Percentiles rank a stretch among this genome's conserved stretches.
Conservation (phyloP, 2,113 vertebrate genomes). For the Ictalurus furcatus region DNA sequence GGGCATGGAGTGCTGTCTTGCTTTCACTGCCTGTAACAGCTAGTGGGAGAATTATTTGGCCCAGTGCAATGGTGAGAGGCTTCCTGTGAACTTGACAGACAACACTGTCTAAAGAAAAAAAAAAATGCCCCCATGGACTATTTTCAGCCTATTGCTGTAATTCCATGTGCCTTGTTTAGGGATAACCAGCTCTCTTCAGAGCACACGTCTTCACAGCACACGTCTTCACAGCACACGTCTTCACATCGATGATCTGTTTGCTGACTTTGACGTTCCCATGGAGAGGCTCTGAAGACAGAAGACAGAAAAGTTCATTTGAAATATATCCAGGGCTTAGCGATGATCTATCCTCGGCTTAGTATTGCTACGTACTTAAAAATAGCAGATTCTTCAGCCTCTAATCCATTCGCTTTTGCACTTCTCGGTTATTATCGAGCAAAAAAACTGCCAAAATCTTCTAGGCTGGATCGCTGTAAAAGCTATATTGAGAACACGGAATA, state of each 20-base stretch:
- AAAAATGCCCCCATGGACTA: conserved; percentile 21
- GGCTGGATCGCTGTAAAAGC: conserved; percentile 5
- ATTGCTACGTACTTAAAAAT: background rate
- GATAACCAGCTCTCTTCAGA: conserved; percentile 43
- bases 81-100: conserved; percentile 42
- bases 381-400: conserved; percentile 5
- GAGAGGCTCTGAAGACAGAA: conserved; percentile 9
- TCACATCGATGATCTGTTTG: conserved; percentile 25
- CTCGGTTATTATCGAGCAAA: conserved; percentile 20
- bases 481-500: background rate
- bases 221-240: conserved; percentile 28
- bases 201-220: conserved; percentile 15
- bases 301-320: conserved; percentile 11
- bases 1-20: conserved; percentile 24
- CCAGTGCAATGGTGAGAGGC: conserved; percentile 31
- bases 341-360: conserved; percentile 7
- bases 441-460: background rate
- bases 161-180: conserved; percentile 17
- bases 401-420: conserved; percentile 25
- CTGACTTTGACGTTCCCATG: conserved; percentile 11
- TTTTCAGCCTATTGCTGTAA: conserved; percentile 35
- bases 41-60: conserved; percentile 42
- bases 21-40: background rate
- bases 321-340: conserved; percentile 1
- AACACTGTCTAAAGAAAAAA: conserved; percentile 19